Percentiles rank a stretch among this genome's conserved stretches.
phyloP scores from a whole-genome alignment of 2,113 vertebrate genomes.

The Mus pahari region DNA sequence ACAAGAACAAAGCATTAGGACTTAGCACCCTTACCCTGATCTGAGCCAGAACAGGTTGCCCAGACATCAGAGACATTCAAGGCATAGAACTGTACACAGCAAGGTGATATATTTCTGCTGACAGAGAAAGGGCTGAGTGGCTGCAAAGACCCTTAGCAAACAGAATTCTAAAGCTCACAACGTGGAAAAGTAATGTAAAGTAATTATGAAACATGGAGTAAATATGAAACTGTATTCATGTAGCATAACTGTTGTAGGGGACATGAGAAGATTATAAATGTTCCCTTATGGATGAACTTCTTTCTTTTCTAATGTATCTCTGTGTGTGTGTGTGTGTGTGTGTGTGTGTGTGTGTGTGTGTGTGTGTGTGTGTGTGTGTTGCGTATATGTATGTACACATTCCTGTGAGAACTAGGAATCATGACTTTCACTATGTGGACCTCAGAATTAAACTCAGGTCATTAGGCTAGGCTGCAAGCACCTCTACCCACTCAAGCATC shows the following conservation, averaged over 20 bases:
- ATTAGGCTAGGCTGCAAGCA: neutral
- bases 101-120: neutral
- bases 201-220: conserved; percentile 2
- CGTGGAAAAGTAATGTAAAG: conserved; percentile 23
- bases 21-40: neutral
- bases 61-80: neutral
- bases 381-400: too few relatives aligned
- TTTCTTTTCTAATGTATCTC: neutral
- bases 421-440: neutral
- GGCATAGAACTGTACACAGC: neutral
- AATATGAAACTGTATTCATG: neutral
- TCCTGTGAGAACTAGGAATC: neutral
- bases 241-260: neutral
- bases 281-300: neutral
- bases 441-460: neutral
- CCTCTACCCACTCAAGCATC: neutral
- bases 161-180: conserved; percentile 21
- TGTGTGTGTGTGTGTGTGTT: too few relatives aligned
- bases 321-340: too few relatives aligned
- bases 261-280: neutral
- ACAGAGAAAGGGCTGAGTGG: neutral
- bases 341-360: too few relatives aligned
- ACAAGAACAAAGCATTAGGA: neutral
- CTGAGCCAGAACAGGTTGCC: neutral
- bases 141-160: neutral